A percentile compares a stretch with the other conserved stretches of the same genome.
Evolutionary conservation across 2,888 invertebrate species (phyloP).

Genomic region (Tubulanus polymorphus): DNA sequence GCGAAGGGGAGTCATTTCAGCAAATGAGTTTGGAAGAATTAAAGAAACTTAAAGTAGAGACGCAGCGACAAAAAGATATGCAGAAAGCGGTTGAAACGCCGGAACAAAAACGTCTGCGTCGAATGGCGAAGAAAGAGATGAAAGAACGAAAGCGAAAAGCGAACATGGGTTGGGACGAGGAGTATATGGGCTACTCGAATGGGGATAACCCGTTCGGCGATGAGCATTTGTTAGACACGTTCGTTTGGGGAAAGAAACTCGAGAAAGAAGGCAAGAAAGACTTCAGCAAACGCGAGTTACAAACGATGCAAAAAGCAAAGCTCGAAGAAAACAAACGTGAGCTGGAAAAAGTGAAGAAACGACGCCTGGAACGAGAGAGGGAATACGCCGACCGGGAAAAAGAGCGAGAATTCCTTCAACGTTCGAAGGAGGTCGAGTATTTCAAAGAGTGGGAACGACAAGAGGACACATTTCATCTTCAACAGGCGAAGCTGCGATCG

Average conservation of each 20-base stretch:
- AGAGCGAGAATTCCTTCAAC: constrained; percentile 74
- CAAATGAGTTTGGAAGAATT: constrained; percentile 15
- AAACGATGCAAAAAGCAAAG: constrained; percentile 76
- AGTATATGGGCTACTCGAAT: constrained; percentile 94
- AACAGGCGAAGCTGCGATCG: constrained; percentile 90
- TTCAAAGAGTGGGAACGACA: constrained; percentile 91
- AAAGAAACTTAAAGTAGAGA: constrained; percentile 21
- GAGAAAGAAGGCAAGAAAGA: constrained; percentile 85
- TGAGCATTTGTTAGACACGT: constrained; percentile 87
- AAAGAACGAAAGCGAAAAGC: constrained; percentile 81
- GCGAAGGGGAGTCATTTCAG: background rate
- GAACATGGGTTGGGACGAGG: constrained; percentile 96
- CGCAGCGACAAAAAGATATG: constrained; percentile 49
- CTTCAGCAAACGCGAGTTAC: constrained; percentile 61
- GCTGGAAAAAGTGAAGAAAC: constrained; percentile 89
- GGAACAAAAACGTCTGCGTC: constrained; percentile 82
- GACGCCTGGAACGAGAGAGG: constrained; percentile 81
- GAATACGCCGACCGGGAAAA: constrained; percentile 60
- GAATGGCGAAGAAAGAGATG: constrained; percentile 83
- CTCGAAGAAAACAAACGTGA: constrained; percentile 86
- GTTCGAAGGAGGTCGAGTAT: constrained; percentile 85
- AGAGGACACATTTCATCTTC: constrained; percentile 95
- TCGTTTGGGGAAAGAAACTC: constrained; percentile 95
- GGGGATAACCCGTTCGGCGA: constrained; percentile 99
- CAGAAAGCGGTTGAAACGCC: constrained; percentile 87